Evolutionary conservation across 1,140 invertebrate species (phyloP).

Genomic region (Ctenoplectra terminalis): DNA sequence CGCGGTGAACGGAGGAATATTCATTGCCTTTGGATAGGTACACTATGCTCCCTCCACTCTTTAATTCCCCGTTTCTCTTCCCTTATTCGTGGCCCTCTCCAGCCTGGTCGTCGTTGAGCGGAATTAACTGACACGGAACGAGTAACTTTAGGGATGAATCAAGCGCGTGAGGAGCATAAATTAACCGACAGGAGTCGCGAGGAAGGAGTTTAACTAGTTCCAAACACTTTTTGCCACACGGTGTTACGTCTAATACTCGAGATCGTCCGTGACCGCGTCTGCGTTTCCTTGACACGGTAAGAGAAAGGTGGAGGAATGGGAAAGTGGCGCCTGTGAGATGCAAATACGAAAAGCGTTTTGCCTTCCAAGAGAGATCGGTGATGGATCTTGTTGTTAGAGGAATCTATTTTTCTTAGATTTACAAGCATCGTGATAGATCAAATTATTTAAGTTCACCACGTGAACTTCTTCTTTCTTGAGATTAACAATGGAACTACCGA

Average conservation of each 20-base stretch:
- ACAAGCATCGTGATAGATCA: background rate
- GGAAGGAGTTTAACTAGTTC: conserved; percentile 67
- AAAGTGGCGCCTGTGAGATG: background rate
- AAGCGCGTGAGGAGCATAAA: conserved; percentile 68
- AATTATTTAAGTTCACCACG: background rate
- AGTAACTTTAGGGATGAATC: conserved; percentile 70
- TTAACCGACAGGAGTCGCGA: conserved; percentile 52
- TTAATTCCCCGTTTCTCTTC: conserved; percentile 7
- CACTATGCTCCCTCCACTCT: background rate
- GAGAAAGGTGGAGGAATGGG: background rate
- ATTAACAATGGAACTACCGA: no score
- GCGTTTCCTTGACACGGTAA: background rate
- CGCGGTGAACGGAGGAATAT: conserved; percentile 29
- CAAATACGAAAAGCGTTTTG: background rate
- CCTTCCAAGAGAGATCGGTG: background rate
- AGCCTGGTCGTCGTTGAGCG: conserved; percentile 39
- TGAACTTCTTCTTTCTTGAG: no score
- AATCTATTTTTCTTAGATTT: background rate
- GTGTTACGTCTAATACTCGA: conserved; percentile 36
- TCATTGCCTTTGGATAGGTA: conserved; percentile 49
- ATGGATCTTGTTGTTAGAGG: background rate
- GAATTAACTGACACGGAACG: conserved; percentile 65
- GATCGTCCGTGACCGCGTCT: background rate
- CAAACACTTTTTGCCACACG: conserved; percentile 61
- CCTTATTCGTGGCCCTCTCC: conserved; percentile 14